These are phyloP conservation scores for Rutilus rutilus DNA, from an alignment of 2,113 vertebrate genomes.

Conservation along the genomic window DNA sequence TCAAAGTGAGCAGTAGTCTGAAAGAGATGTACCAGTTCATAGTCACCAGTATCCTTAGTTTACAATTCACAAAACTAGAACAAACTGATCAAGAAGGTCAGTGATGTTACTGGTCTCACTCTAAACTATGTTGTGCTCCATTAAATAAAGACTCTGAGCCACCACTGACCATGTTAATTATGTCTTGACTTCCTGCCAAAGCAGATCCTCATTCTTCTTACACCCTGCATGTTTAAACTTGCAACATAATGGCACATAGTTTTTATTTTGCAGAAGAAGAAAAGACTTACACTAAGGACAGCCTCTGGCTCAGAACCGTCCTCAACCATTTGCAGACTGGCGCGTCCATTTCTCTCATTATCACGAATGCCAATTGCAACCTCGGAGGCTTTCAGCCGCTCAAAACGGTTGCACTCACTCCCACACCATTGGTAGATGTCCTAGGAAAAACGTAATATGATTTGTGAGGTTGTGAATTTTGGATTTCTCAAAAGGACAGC, in stretches of 20 bases:
- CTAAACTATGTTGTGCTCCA: not conserved
- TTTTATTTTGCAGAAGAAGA: not conserved
- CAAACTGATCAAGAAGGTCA: not conserved
- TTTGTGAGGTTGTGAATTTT: not conserved
- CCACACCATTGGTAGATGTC: constrained; percentile 76
- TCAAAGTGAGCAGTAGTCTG: not conserved
- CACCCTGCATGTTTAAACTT: not conserved
- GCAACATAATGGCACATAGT: not conserved
- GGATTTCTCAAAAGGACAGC: not conserved
- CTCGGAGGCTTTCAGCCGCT: constrained; percentile 70
- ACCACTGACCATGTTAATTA: not conserved
- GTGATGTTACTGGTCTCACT: not conserved
- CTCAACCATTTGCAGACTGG: constrained; percentile 58
- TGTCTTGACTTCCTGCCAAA: not conserved
- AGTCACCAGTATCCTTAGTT: not conserved
- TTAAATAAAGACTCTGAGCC: not conserved
- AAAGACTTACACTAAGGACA: constrained; percentile 63
- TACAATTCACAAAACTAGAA: not conserved
- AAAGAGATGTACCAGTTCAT: not conserved
- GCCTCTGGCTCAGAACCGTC: constrained; percentile 69
- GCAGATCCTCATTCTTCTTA: not conserved
- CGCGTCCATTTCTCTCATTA: constrained; percentile 70
- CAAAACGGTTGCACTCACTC: constrained; percentile 66
- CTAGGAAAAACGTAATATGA: constrained; percentile 52
- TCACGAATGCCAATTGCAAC: constrained; percentile 72